Evolutionary conservation across 2,888 invertebrate species (phyloP), one percentile per base, ranked within the genome.

Genomic region (Corythucha ciliata): DNA sequence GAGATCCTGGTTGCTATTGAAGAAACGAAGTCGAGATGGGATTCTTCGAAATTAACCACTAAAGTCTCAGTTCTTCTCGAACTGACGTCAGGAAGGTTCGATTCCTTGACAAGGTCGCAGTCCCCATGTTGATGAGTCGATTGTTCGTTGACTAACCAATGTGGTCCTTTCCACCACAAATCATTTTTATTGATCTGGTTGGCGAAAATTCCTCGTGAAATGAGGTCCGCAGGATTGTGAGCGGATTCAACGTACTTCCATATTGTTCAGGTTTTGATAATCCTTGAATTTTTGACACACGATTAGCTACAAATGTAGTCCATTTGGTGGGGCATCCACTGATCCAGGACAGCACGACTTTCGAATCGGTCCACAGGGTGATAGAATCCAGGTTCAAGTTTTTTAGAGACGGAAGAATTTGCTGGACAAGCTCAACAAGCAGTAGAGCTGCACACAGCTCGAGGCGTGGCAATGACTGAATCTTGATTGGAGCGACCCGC

Each of bases 181-280:
- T 18, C 18, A n/a, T 10, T 21, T 10, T 26, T 8, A 22, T n/a
- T 6, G 8, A 60, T 27, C 8, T 50, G n/a, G 2, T 24, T 37
- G n/a, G 58, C 39, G 4, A n/a, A 22, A 8, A 22, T 3, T n/a
- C 58, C 58, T 41, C 57, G 27, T n/a, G 58, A 57, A 5, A 59
- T 7, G 22, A 51, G 25, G 44, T 59, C 58, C 10, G 59, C 59
- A 10, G 58, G 60, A 26, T 61, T 60, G 6, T 55, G 36, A n/a
- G 20, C 6, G 8, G 55, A 45, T 5, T 18, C 25, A 18, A 60
- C 51, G 41, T 60, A 54, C 24, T 27, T 29, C 60, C 59, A 61
- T 10, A n/a, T 4, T 33, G n/a, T 29, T 37, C 14, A 12, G 36
- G 36, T 12, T 36, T 7, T 36, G 36, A 10, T 8, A 14, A n/a